These are phyloP conservation scores for Subacronicta megacephala DNA, from an alignment of 2,888 invertebrate genomes.

Conservation along the genomic window DNA sequence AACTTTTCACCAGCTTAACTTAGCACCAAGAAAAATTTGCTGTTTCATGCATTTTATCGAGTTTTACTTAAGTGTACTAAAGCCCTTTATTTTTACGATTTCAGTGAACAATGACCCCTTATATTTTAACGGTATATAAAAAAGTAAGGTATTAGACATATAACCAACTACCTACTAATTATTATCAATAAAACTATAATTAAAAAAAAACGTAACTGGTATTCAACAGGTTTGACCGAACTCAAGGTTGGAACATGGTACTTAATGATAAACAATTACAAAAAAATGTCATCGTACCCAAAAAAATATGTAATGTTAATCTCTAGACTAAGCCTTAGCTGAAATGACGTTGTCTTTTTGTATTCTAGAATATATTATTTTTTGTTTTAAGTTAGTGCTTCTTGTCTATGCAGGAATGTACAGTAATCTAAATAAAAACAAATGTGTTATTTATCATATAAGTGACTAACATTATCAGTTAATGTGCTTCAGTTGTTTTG, in stretches of 20 bases:
- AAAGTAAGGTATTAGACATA: no score
- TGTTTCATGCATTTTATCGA: no score
- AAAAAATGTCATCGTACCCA: constrained; percentile 23
- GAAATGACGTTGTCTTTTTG: not conserved
- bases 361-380: not conserved
- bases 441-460: not conserved
- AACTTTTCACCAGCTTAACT: no score
- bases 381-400: not conserved
- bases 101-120: no score
- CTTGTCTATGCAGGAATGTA: not conserved
- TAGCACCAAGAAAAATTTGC: no score
- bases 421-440: not conserved
- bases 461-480: not conserved
- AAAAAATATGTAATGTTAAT: constrained; percentile 16
- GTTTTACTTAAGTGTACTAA: no score
- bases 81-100: no score
- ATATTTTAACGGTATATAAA: no score
- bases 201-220: constrained; percentile 4
- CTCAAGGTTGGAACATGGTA: constrained; percentile 3
- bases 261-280: constrained; percentile 3
- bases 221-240: constrained; percentile 10
- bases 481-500: not conserved
- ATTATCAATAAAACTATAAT: not conserved
- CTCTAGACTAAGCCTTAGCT: not conserved
- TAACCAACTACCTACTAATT: no score